Evolutionary conservation across 2,888 invertebrate species (phyloP).

Genomic region (Phyto melanocephala): DNA sequence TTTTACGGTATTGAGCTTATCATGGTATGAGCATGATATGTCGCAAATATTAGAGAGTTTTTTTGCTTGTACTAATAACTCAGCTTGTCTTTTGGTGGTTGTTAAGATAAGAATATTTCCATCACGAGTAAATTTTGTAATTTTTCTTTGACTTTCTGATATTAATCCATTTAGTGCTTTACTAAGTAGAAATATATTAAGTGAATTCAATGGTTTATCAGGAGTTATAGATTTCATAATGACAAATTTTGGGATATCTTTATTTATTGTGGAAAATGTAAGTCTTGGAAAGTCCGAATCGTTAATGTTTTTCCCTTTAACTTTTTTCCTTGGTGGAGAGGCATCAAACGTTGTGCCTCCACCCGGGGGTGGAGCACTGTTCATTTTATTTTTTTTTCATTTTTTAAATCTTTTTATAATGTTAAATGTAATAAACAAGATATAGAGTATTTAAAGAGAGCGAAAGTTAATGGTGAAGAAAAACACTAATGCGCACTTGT

Average conservation of each 20-base stretch:
- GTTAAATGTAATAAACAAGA: too few species aligned
- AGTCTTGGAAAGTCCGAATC: not conserved
- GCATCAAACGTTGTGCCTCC: not conserved
- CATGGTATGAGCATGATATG: not conserved
- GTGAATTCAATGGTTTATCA: not conserved
- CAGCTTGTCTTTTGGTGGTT: not conserved
- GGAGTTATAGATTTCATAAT: not conserved
- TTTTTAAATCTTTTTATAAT: too few species aligned
- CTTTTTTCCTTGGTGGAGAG: not conserved
- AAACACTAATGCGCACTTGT: too few species aligned
- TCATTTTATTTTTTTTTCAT: too few species aligned
- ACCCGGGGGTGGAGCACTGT: not conserved
- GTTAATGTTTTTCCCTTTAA: not conserved
- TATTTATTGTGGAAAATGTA: not conserved
- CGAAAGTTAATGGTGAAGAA: too few species aligned
- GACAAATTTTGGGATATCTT: not conserved
- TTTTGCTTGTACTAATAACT: slow-evolving; percentile 4
- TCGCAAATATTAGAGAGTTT: slow-evolving; percentile 22
- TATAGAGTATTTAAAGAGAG: too few species aligned
- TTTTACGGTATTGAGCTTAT: slow-evolving; percentile 44
- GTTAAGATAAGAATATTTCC: slow-evolving; percentile 4
- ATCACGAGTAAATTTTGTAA: slow-evolving; percentile 6
- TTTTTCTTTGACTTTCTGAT: not conserved
- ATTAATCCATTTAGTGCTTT: slow-evolving; percentile 16
- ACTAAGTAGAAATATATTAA: not conserved